Evolutionary conservation across 2,797 vertebrate genomes (phyloP), one percentile per base, ranked within the genome.

Genomic region (Champsocephalus gunnari): DNA sequence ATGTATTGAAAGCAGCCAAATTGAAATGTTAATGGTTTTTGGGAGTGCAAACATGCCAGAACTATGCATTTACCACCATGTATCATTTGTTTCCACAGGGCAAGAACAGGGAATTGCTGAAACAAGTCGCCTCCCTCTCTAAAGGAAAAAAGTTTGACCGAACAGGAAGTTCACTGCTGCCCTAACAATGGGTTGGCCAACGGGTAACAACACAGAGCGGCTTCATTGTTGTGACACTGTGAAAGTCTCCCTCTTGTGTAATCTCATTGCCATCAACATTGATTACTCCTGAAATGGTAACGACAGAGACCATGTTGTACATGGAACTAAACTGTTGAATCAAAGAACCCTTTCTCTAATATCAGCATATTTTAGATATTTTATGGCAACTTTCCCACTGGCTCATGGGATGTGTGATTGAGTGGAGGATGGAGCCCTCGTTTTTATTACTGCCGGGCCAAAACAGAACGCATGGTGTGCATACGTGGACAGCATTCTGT

Each of bases 131-230:
- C 48, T 97, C 97, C 1, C 94, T 99, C 83, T 99, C 98, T 7
- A 99, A 99, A 95, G 98, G 98, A 84, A 99, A 99, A 95, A 99
- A 99, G 91, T 98, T 99, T 89, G 98, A 99, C 91, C 97, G 97
- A 90, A 96, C 97, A 81, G 97, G 97, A 88, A 96, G 95, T 74
- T 95, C 97, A 24, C 93, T 99, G 77, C 95, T 97, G 90, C 97
- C 97, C 86, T 99, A 96, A 98, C 90, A 89, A 84, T 94, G 92
- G 93, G 87, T 79, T 28, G 0, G 16, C 82, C 73, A 77, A 47
- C 14, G 66, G 82, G 77, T 82, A 77, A 77, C 75, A 24, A 83
- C 88, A 74, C 83, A 89, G 88, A 93, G 82, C 59, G 88, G 81
- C 82, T 91, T 91, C 89, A 87, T 90, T 84, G 81, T 85, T 82